These are phyloP conservation scores for Pantherophis vulpinus DNA, from an alignment of 2,797 vertebrate genomes.

Conservation along the genomic window DNA sequence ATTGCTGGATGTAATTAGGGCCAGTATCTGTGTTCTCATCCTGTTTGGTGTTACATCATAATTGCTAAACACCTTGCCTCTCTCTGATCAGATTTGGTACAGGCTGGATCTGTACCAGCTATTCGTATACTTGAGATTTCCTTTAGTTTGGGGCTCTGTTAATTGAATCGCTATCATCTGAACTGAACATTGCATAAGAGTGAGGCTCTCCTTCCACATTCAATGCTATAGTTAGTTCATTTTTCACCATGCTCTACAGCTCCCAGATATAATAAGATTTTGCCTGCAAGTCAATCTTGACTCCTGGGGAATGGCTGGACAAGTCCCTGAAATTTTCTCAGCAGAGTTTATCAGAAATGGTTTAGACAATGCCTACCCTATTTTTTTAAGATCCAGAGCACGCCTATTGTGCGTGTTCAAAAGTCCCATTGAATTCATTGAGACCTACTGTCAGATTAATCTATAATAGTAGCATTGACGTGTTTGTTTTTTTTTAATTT, in stretches of 20 bases:
- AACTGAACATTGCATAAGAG: too few relatives aligned
- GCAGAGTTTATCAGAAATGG: background rate
- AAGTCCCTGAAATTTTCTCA: background rate
- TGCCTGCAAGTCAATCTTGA: background rate
- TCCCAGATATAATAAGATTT: background rate
- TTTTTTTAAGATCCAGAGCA: background rate
- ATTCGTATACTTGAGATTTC: background rate
- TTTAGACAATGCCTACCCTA: background rate
- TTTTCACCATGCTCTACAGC: background rate
- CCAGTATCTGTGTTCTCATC: background rate
- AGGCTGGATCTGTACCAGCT: background rate
- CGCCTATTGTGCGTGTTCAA: too few relatives aligned
- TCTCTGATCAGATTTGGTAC: background rate
- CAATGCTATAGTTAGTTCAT: background rate
- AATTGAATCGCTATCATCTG: too few relatives aligned
- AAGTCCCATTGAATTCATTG: background rate
- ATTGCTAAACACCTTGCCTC: background rate
- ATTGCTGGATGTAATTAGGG: background rate
- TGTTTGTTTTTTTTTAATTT: background rate
- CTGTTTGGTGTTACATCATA: background rate
- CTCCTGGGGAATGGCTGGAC: background rate
- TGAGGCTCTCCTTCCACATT: too few relatives aligned
- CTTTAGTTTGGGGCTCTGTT: background rate
- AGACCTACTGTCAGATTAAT: background rate
- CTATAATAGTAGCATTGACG: background rate